Conservation (phyloP, 1,140 invertebrate genomes). For the Brachionus manjavacas region DNA sequence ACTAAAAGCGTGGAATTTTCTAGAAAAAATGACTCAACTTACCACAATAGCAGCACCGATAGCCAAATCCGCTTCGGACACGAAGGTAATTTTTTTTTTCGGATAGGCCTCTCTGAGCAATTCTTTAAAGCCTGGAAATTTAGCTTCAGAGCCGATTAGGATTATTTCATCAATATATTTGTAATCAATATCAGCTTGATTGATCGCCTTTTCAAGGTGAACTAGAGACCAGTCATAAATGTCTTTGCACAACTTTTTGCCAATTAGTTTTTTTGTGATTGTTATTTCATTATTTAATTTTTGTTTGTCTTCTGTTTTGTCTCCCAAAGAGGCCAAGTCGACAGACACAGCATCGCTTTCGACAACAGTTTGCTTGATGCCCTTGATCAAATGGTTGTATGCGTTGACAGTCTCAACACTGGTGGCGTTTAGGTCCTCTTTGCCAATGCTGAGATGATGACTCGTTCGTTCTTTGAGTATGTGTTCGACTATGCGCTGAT, state of each 20-base stretch:
- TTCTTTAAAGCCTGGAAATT: conserved; percentile 31
- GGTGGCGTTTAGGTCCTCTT: neutral
- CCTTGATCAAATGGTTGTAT: neutral
- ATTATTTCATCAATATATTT: conserved; percentile 28
- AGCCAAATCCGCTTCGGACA: conserved; percentile 21
- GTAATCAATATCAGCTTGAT: conserved; percentile 20
- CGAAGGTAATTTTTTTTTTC: conserved; percentile 31
- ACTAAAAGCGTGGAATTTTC: too few species aligned
- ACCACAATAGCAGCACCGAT: conserved; percentile 34
- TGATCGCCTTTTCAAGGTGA: conserved; percentile 28
- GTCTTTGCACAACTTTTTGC: conserved; percentile 5
- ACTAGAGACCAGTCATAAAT: conserved; percentile 38
- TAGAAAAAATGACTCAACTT: neutral
- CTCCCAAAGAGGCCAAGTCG: neutral
- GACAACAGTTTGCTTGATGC: neutral
- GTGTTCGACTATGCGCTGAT: conserved; percentile 2
- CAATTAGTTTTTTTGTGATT: conserved; percentile 17
- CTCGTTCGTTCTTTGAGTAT: conserved; percentile 2
- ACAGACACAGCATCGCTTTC: neutral
- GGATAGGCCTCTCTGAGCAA: conserved; percentile 1
- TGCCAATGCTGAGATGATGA: neutral
- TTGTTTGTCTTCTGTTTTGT: neutral
- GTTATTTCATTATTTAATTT: neutral
- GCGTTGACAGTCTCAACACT: conserved; percentile 14
- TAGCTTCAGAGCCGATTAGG: neutral